Evolutionary conservation across 1,140 invertebrate genomes (phyloP).

Genomic region (Aricia agestis): DNA sequence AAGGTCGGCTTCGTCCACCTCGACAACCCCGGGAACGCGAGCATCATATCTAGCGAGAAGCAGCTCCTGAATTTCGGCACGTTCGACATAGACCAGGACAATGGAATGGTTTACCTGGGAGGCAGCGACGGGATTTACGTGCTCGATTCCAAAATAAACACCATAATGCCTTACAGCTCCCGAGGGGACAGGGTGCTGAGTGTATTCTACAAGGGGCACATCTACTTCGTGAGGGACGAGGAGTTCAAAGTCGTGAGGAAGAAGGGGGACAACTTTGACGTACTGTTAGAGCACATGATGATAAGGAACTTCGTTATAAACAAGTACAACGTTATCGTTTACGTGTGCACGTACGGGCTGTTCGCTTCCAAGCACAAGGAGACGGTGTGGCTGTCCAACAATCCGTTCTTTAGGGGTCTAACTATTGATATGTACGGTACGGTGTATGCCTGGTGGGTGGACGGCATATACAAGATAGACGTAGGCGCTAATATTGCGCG

Average conservation of each 20-base stretch:
- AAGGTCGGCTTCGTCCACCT: conserved; percentile 57
- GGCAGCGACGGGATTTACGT: conserved; percentile 52
- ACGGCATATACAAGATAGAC: conserved; percentile 55
- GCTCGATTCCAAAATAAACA: conserved; percentile 41
- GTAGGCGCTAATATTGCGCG: conserved; percentile 39
- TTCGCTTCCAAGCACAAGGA: conserved; percentile 41
- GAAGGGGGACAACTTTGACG: conserved; percentile 50
- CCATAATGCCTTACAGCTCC: conserved; percentile 46
- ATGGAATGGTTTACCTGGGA: conserved; percentile 50
- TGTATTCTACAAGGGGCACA: conserved; percentile 52
- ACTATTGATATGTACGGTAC: conserved; percentile 48
- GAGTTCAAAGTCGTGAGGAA: conserved; percentile 51
- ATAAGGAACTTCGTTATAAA: conserved; percentile 56
- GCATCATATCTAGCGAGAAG: conserved; percentile 41
- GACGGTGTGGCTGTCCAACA: conserved; percentile 42
- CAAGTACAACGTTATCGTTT: conserved; percentile 49
- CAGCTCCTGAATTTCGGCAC: conserved; percentile 56
- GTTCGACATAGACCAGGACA: conserved; percentile 58
- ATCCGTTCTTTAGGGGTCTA: conserved; percentile 57
- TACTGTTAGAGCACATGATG: conserved; percentile 36
- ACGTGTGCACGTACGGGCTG: conserved; percentile 43
- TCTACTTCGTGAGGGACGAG: conserved; percentile 50
- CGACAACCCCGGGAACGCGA: conserved; percentile 34
- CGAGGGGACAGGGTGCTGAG: conserved; percentile 47
- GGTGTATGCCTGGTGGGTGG: conserved; percentile 63